Evolutionary conservation across 2,888 invertebrate genomes (phyloP), one percentile per base, ranked within the genome.

Genomic region (Lingula anatina): DNA sequence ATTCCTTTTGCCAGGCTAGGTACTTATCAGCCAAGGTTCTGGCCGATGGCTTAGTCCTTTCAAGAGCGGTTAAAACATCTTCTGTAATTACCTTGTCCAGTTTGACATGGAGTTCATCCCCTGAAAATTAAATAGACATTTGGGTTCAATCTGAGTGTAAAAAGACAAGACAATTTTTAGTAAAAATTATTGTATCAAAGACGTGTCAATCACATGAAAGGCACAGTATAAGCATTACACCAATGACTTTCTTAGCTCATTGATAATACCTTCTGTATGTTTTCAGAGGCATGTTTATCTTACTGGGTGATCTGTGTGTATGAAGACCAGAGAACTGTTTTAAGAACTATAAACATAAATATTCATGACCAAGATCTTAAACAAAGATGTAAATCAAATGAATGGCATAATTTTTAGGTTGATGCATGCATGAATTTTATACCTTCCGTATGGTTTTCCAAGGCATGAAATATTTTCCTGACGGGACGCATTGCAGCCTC

Each of bases 401-500:
- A n/a, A n/a, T n/a, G n/a, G n/a, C n/a, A n/a, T n/a, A n/a, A n/a
- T n/a, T n/a, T n/a, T n/a, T n/a, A n/a, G n/a, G n/a, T n/a, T n/a
- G n/a, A n/a, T n/a, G n/a, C n/a, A n/a, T n/a, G n/a, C n/a, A n/a
- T n/a, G n/a, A n/a, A n/a, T n/a, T n/a, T n/a, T n/a, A n/a, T 53
- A 75, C 73, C 73, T 65, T 70, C 72, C 38, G 65, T 56, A 54
- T 72, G 66, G 50, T 72, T 69, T 59, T 83, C 83, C 37, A 84
- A 65, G 15, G 71, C 68, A 31, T 73, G 62, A 68, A 83, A 82
- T 62, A 84, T 81, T 65, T 84, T 86, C 66, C 91, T 81, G 24
- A 92, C 82, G 25, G 85, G 83, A 26, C 82, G 80, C 90, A 95
- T 92, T 49, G 88, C 84, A 1, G 90, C 87, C 80, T 94, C 92